Evolutionary conservation across 1,140 invertebrate genomes (phyloP).

Genomic region (Sycobia sp.): DNA sequence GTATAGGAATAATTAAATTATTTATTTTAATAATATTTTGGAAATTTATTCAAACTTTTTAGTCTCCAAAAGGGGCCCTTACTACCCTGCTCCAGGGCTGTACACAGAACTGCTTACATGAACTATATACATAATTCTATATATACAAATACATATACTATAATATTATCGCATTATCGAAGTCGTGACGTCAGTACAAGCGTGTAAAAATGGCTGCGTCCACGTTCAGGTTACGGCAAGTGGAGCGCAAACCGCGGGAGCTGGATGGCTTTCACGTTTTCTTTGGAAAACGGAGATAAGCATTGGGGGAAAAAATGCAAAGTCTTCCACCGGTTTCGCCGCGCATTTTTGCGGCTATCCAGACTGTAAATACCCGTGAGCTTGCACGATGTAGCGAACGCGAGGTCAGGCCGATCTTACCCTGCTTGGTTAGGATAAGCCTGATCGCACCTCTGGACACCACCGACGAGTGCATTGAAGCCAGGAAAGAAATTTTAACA

Average conservation of each 20-base stretch:
- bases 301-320: slow-evolving; percentile 17
- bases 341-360: slow-evolving; percentile 76
- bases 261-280: neutral
- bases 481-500: slow-evolving; percentile 85
- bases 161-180: no score
- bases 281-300: neutral
- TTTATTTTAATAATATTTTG: no score
- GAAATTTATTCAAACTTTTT: no score
- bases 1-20: no score
- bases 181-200: slow-evolving; percentile 1
- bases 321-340: slow-evolving; percentile 60
- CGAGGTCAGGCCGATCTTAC: slow-evolving; percentile 86
- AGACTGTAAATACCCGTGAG: slow-evolving; percentile 77
- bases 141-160: no score
- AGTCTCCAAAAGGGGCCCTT: no score
- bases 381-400: slow-evolving; percentile 71
- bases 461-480: slow-evolving; percentile 80
- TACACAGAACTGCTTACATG: no score
- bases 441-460: slow-evolving; percentile 86
- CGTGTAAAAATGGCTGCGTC: slow-evolving; percentile 16
- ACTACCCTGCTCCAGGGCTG: no score
- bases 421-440: slow-evolving; percentile 91
- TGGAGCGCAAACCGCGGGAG: neutral
- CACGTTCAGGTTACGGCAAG: neutral
- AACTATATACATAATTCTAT: no score